phyloP scores from a whole-genome alignment of 2,797 vertebrate genomes.

The Diceros bicornis region DNA sequence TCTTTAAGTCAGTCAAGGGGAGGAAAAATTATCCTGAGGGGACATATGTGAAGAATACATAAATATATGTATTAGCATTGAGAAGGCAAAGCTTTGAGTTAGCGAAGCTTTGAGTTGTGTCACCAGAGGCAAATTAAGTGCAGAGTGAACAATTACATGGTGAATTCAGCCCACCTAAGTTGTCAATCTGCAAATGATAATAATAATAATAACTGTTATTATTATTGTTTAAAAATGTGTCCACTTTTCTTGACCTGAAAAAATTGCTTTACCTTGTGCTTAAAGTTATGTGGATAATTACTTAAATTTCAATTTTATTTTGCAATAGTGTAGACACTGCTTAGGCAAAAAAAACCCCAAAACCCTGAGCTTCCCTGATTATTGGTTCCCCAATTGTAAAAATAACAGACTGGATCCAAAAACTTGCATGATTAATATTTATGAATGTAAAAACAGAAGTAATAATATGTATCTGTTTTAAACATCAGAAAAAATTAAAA shows the following conservation, averaged over 20 bases:
- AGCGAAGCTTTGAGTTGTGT: neutral
- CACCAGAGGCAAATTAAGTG: neutral
- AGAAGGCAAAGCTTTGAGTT: neutral
- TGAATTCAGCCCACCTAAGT: neutral
- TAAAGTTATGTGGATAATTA: neutral
- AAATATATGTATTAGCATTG: neutral
- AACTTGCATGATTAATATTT: neutral
- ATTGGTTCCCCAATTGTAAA: neutral
- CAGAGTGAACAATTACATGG: neutral
- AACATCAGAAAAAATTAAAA: no score
- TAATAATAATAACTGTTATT: neutral
- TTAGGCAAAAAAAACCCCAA: neutral
- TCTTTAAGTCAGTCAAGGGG: neutral
- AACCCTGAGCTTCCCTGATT: neutral
- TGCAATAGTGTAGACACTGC: neutral
- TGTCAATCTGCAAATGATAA: neutral
- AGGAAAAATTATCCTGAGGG: neutral
- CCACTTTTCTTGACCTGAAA: neutral
- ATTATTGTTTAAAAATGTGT: neutral
- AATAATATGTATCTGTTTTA: neutral
- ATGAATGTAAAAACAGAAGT: neutral
- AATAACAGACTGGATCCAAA: neutral
- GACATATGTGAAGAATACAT: neutral
- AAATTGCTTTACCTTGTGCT: neutral
- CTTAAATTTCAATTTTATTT: neutral